A percentile compares a stretch with the other conserved stretches of the same genome.
These are phyloP conservation scores for Rotaria socialis DNA, from an alignment of 2,888 invertebrate genomes.

Conservation along the genomic window DNA sequence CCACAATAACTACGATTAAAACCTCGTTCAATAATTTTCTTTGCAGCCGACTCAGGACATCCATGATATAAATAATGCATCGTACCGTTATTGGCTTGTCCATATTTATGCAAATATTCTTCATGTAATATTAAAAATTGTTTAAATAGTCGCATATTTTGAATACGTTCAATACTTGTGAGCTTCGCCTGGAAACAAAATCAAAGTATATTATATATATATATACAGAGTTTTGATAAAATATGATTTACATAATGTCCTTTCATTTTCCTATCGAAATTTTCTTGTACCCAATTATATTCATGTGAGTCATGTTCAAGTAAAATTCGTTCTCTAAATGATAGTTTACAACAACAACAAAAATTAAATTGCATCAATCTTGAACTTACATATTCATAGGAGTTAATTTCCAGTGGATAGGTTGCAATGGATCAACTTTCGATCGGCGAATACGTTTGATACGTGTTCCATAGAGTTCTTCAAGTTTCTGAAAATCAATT, in stretches of 20 bases:
- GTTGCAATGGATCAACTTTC: neutral
- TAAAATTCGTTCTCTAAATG: constrained; percentile 4
- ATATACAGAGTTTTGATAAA: neutral
- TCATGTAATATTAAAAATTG: neutral
- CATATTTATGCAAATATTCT: neutral
- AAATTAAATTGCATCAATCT: no score
- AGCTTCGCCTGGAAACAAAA: neutral
- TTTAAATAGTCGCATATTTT: neutral
- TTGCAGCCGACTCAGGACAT: neutral
- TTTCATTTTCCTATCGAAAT: neutral
- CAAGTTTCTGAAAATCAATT: neutral
- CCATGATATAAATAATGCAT: neutral
- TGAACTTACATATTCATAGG: neutral
- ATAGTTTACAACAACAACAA: neutral
- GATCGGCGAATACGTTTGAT: neutral
- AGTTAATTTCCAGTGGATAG: neutral
- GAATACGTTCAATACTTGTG: neutral
- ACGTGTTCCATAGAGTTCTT: neutral
- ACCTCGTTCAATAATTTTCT: neutral
- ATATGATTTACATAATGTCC: neutral
- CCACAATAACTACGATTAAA: neutral
- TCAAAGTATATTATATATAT: no score
- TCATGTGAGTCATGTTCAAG: neutral
- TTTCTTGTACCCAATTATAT: neutral
- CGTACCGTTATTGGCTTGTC: neutral